phyloP scores from a whole-genome alignment of 2,888 invertebrate genomes.

The Tetropium fuscum region DNA sequence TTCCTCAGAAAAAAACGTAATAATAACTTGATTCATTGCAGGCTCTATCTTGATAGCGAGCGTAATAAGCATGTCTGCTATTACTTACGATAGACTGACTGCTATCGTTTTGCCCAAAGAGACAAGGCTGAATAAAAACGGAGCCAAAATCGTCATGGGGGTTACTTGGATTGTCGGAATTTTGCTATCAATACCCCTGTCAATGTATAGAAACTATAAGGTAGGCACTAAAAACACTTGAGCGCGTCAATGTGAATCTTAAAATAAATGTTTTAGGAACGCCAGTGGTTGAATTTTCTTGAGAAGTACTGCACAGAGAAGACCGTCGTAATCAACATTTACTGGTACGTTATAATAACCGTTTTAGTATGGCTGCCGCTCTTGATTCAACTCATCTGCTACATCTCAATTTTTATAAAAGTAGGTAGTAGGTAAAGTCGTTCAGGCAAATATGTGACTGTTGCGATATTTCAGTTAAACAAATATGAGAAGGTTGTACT shows the following conservation, averaged over 20 bases:
- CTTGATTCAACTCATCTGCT: conserved; percentile 78
- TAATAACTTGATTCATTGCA: too few species aligned
- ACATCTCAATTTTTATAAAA: conserved; percentile 78
- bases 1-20: too few species aligned
- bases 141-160: conserved; percentile 74
- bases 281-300: conserved; percentile 80
- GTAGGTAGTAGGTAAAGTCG: conserved; percentile 61
- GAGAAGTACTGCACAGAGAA: conserved; percentile 85
- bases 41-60: conserved; percentile 80
- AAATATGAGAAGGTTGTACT: conserved; percentile 73
- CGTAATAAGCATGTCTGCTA: conserved; percentile 81
- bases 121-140: conserved; percentile 74
- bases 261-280: conserved; percentile 66
- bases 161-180: conserved; percentile 77
- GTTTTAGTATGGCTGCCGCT: conserved; percentile 85
- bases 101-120: conserved; percentile 82
- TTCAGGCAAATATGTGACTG: too few species aligned
- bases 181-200: conserved; percentile 74
- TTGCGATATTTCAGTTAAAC: conserved; percentile 70
- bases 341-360: conserved; percentile 83
- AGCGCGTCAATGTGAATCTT: neutral
- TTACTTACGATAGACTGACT: conserved; percentile 86
- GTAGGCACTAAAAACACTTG: conserved; percentile 59
- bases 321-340: conserved; percentile 72
- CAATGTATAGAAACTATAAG: conserved; percentile 73